Evolutionary conservation across 2,888 invertebrate species (phyloP), one percentile per base, ranked within the genome.

Genomic region (Drosophila nigritarsus): DNA sequence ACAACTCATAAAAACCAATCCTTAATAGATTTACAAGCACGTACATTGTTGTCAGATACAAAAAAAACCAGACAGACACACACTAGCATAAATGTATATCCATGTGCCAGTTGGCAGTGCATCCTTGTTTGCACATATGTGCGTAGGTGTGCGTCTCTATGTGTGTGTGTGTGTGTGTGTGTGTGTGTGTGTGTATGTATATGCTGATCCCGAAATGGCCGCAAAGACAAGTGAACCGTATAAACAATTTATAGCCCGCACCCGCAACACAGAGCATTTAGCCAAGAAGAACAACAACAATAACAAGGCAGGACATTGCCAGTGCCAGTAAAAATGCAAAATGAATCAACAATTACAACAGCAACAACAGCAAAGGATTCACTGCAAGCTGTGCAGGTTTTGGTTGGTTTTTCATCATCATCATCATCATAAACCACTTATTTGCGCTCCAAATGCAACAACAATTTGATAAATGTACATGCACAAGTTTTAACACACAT

Each of bases 401-500:
- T 38, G 34, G 42, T 30, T 24, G 50, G 38, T 62, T 38, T 29
- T 55, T 59, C 45, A 20, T 20, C 45, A 20, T 45, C n/a, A 9
- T 75, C 84, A 89, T 85, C 87, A 85, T 89, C 87, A 89, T 85
- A 85, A 85, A 89, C 85, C 85, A 89, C 87, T 86, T 85, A 85
- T 89, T 85, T 85, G 87, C 89, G 89, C 89, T 89, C 84, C 82
- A 85, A 89, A 87, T 87, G 82, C 84, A 88, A 73, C 82, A 87
- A 84, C 83, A 82, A 76, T 78, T 89, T 84, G 87, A 85, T 85
- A 89, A 77, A 85, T 83, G 78, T 65, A 61, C 64, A 68, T 49
- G 65, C 66, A 84, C 53, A 69, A 79, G 48, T 61, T 82, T 29
- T 55, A 54, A 20, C 45, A 45, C 45, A 24, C 56, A 60, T 64